Conservation (phyloP, 2,113 vertebrate genomes). For the Reinhardtius hippoglossoides region DNA sequence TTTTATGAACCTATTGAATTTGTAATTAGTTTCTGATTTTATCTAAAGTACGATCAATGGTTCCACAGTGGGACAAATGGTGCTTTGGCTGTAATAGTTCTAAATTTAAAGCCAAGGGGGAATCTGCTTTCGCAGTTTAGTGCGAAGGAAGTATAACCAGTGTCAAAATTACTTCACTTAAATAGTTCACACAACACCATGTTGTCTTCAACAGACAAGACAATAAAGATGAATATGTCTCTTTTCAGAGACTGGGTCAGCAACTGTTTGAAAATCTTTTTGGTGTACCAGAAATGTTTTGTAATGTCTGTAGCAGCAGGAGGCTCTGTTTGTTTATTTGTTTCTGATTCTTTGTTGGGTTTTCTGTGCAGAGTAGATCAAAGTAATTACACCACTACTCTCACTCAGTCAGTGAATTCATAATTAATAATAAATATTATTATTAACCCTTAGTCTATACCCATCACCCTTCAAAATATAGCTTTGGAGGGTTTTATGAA, state of each 20-base stretch:
- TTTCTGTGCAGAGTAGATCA: no score
- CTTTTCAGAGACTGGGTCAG: neutral
- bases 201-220: neutral
- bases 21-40: neutral
- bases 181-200: neutral
- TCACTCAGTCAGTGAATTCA: neutral
- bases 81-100: neutral
- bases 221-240: no score
- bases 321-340: neutral
- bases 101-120: neutral
- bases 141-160: neutral
- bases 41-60: neutral
- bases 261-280: neutral
- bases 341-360: no score
- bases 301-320: neutral
- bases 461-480: slow-evolving; percentile 9
- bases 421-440: neutral
- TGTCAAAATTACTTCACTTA: no score
- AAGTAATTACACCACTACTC: neutral
- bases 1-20: neutral
- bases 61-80: neutral
- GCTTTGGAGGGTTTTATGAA: neutral
- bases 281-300: no score
- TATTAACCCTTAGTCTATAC: neutral
- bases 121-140: neutral